These are phyloP conservation scores for Sebastes flavidus DNA, from an alignment of 2,797 vertebrate genomes.

Conservation along the genomic window DNA sequence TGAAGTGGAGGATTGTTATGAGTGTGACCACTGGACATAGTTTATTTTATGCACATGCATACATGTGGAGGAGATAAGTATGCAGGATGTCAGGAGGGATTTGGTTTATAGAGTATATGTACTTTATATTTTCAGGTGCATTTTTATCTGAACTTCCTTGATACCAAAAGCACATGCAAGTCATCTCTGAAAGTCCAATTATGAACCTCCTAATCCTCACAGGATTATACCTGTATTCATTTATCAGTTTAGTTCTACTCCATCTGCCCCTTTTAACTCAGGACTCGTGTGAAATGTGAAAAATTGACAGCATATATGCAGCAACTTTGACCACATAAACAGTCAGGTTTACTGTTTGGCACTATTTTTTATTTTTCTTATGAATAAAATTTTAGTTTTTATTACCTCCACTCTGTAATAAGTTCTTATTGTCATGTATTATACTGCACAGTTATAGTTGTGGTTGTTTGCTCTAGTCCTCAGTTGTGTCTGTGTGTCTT, in stretches of 20 bases:
- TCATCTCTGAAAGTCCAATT: not conserved
- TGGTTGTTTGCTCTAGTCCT: not conserved
- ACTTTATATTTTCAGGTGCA: not conserved
- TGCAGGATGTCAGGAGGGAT: not conserved
- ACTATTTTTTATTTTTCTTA: not conserved
- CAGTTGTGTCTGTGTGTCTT: not conserved
- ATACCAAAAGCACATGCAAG: not conserved
- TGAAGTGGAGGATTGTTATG: constrained; percentile 42
- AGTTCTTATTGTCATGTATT: not conserved
- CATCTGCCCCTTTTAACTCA: not conserved
- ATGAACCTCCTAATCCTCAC: not conserved
- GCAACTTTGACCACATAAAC: not conserved
- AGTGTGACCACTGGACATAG: not conserved
- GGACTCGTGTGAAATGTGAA: not conserved
- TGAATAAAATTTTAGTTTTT: not conserved
- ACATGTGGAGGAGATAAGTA: not conserved
- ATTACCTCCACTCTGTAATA: not conserved
- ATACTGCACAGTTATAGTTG: not conserved
- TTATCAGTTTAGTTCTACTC: not conserved
- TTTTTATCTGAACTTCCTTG: not conserved
- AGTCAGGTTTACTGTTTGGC: not conserved
- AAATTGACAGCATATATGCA: not conserved
- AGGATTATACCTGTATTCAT: not conserved
- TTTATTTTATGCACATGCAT: not conserved
- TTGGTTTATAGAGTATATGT: not conserved